phyloP scores from a whole-genome alignment of 2,888 invertebrate species.

The Polymixis flavicincta region DNA sequence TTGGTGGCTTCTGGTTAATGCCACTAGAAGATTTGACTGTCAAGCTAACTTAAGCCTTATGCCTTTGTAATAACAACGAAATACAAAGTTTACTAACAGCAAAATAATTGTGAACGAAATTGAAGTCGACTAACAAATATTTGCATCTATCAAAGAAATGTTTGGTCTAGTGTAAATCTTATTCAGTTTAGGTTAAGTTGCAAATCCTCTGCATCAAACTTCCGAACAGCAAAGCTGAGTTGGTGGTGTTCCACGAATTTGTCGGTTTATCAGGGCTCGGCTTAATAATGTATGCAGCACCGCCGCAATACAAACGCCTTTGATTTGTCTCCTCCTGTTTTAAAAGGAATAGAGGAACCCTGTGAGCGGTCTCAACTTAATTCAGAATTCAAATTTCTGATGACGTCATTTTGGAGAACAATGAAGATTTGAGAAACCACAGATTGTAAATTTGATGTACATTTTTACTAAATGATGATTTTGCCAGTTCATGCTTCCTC shows the following conservation, averaged over 20 bases:
- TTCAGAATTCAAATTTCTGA: neutral
- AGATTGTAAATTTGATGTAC: neutral
- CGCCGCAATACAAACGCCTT: constrained; percentile 74
- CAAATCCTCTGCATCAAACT: neutral
- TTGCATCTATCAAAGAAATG: neutral
- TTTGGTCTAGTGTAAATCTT: constrained; percentile 34
- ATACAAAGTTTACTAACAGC: constrained; percentile 43
- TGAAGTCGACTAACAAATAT: constrained; percentile 49
- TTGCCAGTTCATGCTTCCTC: neutral
- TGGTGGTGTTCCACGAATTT: constrained; percentile 67
- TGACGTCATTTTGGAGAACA: constrained; percentile 8
- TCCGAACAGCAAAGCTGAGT: constrained; percentile 14
- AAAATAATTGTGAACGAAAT: constrained; percentile 52
- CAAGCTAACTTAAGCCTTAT: constrained; percentile 57
- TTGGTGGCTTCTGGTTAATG: constrained; percentile 27
- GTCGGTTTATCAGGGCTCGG: constrained; percentile 74
- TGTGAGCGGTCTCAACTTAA: constrained; percentile 27
- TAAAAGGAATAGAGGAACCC: constrained; percentile 56
- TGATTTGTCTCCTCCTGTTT: constrained; percentile 77
- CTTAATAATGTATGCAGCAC: constrained; percentile 82
- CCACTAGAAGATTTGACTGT: neutral
- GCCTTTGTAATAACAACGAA: constrained; percentile 18
- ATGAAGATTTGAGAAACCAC: neutral
- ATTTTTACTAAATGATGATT: neutral
- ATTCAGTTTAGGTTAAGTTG: constrained; percentile 26